These are phyloP conservation scores for Tauraco erythrolophus DNA, from an alignment of 2,113 vertebrate species.

Conservation along the genomic window DNA sequence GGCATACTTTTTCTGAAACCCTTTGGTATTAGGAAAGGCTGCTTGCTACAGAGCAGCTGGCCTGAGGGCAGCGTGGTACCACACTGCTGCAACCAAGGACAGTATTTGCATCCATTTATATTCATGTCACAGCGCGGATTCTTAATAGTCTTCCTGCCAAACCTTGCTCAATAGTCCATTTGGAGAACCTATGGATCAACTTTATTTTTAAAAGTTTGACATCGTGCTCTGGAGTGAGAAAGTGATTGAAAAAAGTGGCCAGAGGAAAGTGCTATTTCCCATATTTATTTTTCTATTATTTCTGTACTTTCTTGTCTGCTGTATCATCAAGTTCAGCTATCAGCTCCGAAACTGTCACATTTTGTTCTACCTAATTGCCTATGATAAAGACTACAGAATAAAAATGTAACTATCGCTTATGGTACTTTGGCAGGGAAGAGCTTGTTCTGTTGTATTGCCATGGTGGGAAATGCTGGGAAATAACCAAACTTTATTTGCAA, in stretches of 20 bases:
- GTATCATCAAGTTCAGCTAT: not conserved
- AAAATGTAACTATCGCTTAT: not conserved
- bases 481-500: not conserved
- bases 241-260: not conserved
- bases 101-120: not conserved
- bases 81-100: not conserved
- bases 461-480: not conserved
- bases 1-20: not conserved
- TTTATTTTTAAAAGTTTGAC: slow-evolving; percentile 24
- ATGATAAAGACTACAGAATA: not conserved
- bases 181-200: not conserved
- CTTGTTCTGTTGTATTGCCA: not conserved
- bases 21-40: not conserved
- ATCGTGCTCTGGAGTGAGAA: not conserved
- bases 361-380: slow-evolving; percentile 1
- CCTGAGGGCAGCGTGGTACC: not conserved
- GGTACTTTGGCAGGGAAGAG: not conserved
- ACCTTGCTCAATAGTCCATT: not conserved
- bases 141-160: not conserved
- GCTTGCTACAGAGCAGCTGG: not conserved
- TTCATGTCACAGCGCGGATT: not conserved
- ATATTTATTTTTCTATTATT: not conserved
- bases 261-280: not conserved
- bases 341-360: not conserved
- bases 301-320: not conserved